A percentile compares a stretch with the other conserved stretches of the same genome.
Evolutionary conservation across 2,888 invertebrate species (phyloP).

Genomic region (Acleris cristana): DNA sequence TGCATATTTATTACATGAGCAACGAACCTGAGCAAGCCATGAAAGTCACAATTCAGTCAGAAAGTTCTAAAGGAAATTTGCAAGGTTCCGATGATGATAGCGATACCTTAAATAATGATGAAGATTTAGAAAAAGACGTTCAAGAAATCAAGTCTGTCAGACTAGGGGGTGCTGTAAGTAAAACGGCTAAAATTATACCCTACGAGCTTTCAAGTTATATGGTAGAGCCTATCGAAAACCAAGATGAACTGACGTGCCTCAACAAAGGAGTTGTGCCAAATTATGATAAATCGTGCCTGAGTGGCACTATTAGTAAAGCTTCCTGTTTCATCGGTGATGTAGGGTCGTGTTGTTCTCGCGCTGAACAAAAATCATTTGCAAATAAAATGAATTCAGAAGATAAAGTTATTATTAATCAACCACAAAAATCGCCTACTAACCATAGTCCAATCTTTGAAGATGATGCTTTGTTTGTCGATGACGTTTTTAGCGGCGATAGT

Average conservation of each 20-base stretch:
- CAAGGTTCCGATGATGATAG: constrained; percentile 88
- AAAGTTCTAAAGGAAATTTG: constrained; percentile 86
- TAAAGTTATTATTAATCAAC: constrained; percentile 85
- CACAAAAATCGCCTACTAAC: constrained; percentile 84
- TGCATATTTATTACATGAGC: constrained; percentile 91
- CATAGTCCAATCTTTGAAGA: constrained; percentile 85
- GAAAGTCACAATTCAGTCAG: constrained; percentile 87
- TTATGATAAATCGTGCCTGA: constrained; percentile 77
- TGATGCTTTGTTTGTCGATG: constrained; percentile 83
- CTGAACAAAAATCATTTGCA: constrained; percentile 69
- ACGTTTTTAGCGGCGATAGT: constrained; percentile 85
- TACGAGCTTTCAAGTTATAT: constrained; percentile 80
- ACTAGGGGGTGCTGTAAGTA: constrained; percentile 61
- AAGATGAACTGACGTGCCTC: constrained; percentile 67
- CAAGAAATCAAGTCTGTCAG: constrained; percentile 77
- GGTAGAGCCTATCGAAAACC: constrained; percentile 77
- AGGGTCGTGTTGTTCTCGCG: constrained; percentile 73
- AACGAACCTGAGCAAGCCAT: constrained; percentile 91
- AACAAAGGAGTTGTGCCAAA: constrained; percentile 73
- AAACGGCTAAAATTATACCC: constrained; percentile 69
- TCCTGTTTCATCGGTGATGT: constrained; percentile 76
- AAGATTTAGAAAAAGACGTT: constrained; percentile 83
- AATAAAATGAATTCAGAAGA: constrained; percentile 70
- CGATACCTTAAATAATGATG: constrained; percentile 87
- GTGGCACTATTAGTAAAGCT: constrained; percentile 77